Evolutionary conservation across 2,113 vertebrate species (phyloP), one percentile per base, ranked within the genome.

Genomic region (Hydrochoerus hydrochaeris): DNA sequence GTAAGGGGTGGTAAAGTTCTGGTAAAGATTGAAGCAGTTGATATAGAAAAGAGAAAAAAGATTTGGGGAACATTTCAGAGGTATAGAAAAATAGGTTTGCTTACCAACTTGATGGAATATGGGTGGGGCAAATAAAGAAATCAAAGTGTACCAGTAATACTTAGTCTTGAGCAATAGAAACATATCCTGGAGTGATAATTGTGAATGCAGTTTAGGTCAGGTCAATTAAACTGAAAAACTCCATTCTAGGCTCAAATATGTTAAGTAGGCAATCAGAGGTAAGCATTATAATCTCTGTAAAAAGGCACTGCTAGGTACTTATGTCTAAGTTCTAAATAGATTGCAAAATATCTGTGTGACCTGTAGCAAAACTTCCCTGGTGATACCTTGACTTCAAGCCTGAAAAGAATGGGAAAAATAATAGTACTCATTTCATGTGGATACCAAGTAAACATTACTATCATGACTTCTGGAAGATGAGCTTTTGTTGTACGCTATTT

Each of bases 211-310:
- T 73, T 85, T 49, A 67, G 24, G 4, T 38, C 46, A n/a, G 91
- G 28, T 85, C 92, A 81, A 96, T 71, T 89, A 54, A 94, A 92
- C 65, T 71, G 1, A 58, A 46, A 44, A 88, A 88, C 30, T 83
- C 17, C 7, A 60, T 88, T 95, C 14, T 65, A 65, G 67, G 75
- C 46, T 19, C 57, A 80, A 54, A 65, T 13, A 10, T 57, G 54
- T 81, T n/a, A 86, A 75, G 11, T 32, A 65, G 73, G 6, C 57
- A 94, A 1, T 20, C 69, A 35, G 52, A 73, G 83, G 0, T 65
- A 88, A 88, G 22, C 77, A 49, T 65, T 38, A 54, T 4, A 54
- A 13, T 69, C 8, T 78, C 60, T 71, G 73, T 82, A 52, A 20
- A 80, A 82, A 82, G 10, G 9, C 38, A 24, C 41, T 46, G 8